phyloP scores from a whole-genome alignment of 1,140 invertebrate genomes.

The Drosophila sproati region DNA sequence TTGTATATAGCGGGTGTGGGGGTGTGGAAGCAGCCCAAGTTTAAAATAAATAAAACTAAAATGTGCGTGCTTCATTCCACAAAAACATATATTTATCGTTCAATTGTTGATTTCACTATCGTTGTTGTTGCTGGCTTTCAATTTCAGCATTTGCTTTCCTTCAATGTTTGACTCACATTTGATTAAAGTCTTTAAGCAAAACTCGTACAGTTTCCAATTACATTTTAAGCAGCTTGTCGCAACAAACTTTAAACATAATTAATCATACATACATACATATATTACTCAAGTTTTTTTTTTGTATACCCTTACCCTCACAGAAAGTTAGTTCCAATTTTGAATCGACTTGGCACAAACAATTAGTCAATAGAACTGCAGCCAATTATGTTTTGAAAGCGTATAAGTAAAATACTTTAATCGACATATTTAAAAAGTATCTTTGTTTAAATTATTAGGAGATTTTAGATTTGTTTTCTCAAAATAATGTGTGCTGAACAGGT shows the following conservation, averaged over 20 bases:
- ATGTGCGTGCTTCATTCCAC: slow-evolving; percentile 40
- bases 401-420: too few relatives aligned
- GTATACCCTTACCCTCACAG: slow-evolving; percentile 1
- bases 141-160: slow-evolving; percentile 30
- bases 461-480: too few relatives aligned
- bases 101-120: slow-evolving; percentile 44
- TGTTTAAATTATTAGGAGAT: too few relatives aligned
- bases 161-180: slow-evolving; percentile 30
- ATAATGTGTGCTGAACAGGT: not conserved
- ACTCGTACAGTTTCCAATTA: slow-evolving; percentile 22
- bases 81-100: slow-evolving; percentile 71
- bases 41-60: slow-evolving; percentile 28
- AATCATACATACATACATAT: slow-evolving; percentile 31
- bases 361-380: not conserved
- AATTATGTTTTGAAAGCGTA: not conserved
- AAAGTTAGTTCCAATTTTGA: not conserved
- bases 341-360: not conserved
- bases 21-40: slow-evolving; percentile 17
- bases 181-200: slow-evolving; percentile 12
- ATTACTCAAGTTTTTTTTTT: slow-evolving; percentile 1
- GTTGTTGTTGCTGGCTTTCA: slow-evolving; percentile 46
- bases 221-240: slow-evolving; percentile 25
- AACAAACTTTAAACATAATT: slow-evolving; percentile 37
- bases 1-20: slow-evolving; percentile 17
- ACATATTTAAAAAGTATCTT: too few relatives aligned